These are phyloP conservation scores for Cosmia trapezina DNA, from an alignment of 2,888 invertebrate genomes.

Conservation along the genomic window DNA sequence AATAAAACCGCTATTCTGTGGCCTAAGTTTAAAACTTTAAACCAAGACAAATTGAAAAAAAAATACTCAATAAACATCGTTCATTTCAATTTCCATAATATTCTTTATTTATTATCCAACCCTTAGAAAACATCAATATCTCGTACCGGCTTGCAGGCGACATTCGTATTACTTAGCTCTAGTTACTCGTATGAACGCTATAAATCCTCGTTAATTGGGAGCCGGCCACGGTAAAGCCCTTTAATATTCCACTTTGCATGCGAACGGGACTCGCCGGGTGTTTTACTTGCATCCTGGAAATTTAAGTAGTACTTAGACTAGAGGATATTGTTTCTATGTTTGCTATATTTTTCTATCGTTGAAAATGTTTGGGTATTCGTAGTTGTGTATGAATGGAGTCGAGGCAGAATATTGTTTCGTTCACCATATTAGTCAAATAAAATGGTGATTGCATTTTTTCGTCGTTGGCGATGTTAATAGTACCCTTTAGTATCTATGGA, in stretches of 20 bases:
- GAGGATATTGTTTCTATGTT: neutral
- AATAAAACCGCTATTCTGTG: too few species aligned
- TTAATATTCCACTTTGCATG: conserved; percentile 60
- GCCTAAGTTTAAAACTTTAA: too few species aligned
- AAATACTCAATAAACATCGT: neutral
- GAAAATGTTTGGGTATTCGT: too few species aligned
- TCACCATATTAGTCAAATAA: too few species aligned
- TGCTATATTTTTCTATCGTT: neutral
- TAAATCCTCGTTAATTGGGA: conserved; percentile 70
- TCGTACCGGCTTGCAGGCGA: conserved; percentile 18
- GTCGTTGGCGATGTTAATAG: too few species aligned
- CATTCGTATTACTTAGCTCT: conserved; percentile 55
- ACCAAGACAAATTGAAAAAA: neutral
- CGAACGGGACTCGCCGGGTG: conserved; percentile 26
- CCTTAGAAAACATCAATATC: conserved; percentile 1
- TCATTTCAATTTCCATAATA: neutral
- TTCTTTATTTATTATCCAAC: neutral
- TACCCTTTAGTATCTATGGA: too few species aligned
- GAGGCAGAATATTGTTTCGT: too few species aligned
- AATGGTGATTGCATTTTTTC: too few species aligned
- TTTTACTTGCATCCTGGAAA: conserved; percentile 21
- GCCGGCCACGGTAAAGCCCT: conserved; percentile 41
- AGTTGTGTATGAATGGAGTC: too few species aligned
- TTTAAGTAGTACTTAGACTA: conserved; percentile 18
- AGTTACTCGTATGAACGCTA: conserved; percentile 57